phyloP scores from a whole-genome alignment of 2,797 vertebrate species.

The Acanthis flammea region DNA sequence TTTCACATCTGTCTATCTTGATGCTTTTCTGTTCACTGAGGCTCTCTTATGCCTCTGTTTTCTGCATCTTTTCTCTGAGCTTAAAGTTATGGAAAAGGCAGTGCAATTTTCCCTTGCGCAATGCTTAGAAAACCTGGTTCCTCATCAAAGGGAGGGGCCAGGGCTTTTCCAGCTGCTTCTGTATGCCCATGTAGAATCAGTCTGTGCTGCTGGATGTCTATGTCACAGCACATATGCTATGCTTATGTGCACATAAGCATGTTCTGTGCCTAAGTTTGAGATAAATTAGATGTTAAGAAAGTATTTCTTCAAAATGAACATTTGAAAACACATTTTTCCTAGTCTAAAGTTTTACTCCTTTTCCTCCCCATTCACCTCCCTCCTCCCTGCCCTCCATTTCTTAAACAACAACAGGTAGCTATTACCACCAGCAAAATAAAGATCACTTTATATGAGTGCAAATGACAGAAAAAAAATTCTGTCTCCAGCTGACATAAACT shows the following conservation, averaged over 20 bases:
- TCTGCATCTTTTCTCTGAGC: not conserved
- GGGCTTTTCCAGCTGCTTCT: not conserved
- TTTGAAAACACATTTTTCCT: not conserved
- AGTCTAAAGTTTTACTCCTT: not conserved
- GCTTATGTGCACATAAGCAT: not conserved
- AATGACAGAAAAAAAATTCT: not conserved
- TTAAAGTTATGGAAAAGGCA: not conserved
- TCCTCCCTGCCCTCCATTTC: accelerated
- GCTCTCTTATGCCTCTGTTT: not conserved
- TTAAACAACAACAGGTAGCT: not conserved
- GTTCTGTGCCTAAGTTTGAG: not conserved
- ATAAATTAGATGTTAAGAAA: not conserved
- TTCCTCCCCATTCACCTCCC: no score
- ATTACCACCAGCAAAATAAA: not conserved
- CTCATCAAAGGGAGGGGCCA: not conserved
- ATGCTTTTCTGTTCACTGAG: not conserved
- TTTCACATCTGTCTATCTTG: not conserved
- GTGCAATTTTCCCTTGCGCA: not conserved
- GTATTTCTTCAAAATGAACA: not conserved
- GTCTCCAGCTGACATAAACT: not conserved
- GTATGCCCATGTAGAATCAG: not conserved
- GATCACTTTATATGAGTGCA: not conserved
- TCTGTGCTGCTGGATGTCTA: not conserved
- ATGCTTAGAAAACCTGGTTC: not conserved
- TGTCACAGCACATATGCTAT: no score